These are phyloP conservation scores for Ochotona curzoniae DNA, from an alignment of 2,113 vertebrate genomes.

Conservation along the genomic window DNA sequence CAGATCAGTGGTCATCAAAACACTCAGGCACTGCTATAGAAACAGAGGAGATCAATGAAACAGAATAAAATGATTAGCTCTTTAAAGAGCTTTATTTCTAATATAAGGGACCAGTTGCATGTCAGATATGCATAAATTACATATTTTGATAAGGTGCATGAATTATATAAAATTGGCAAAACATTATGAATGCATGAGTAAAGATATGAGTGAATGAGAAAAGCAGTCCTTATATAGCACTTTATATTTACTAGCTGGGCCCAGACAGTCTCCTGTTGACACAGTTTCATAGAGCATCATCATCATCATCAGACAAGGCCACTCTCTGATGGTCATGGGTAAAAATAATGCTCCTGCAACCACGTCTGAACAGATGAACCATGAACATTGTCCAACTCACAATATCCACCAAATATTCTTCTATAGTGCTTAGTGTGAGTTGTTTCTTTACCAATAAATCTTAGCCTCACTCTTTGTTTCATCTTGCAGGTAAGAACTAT, in stretches of 20 bases:
- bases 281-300: background rate
- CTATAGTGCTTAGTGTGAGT: background rate
- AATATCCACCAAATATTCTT: background rate
- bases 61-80: background rate
- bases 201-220: background rate
- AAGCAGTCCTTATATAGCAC: background rate
- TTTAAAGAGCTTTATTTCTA: constrained; percentile 8
- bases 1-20: too few relatives aligned
- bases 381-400: background rate
- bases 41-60: too few relatives aligned
- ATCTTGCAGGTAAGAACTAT: background rate
- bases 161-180: too few relatives aligned
- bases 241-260: background rate
- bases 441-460: background rate
- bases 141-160: background rate
- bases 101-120: background rate
- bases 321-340: background rate
- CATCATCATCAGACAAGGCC: background rate
- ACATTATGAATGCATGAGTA: background rate
- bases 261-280: background rate
- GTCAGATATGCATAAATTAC: background rate
- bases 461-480: background rate
- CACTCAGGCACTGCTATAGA: too few relatives aligned
- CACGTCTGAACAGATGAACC: background rate
- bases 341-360: background rate